Conservation (phyloP, 2,113 vertebrate species). For the Crotalus helleri region DNA sequence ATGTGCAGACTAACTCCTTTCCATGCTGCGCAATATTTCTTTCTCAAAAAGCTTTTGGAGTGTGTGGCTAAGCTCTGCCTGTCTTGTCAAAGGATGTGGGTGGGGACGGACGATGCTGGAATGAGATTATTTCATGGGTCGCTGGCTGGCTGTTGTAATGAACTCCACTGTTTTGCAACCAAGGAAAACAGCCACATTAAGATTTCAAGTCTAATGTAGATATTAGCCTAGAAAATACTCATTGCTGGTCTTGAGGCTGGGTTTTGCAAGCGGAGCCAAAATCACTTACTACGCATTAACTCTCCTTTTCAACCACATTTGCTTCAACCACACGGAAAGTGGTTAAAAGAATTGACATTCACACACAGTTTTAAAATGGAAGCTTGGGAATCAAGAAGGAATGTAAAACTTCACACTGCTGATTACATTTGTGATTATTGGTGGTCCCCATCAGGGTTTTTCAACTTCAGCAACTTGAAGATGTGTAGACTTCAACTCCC, state of each 20-base stretch:
- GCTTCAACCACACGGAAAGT: background rate
- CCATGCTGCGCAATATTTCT: conserved; percentile 26
- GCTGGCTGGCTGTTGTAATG: background rate
- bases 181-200: background rate
- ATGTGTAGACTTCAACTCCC: background rate
- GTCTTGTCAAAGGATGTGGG: background rate
- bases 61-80: background rate
- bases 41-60: conserved; percentile 11
- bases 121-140: background rate
- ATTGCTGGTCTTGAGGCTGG: background rate
- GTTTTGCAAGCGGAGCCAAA: background rate
- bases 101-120: conserved; percentile 27
- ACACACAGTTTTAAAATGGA: background rate
- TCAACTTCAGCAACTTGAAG: background rate
- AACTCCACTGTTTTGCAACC: background rate
- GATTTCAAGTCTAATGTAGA: background rate
- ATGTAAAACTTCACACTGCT: background rate
- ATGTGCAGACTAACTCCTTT: conserved; percentile 13
- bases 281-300: background rate
- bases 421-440: background rate
- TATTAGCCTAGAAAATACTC: background rate
- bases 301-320: background rate
- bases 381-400: background rate
- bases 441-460: background rate
- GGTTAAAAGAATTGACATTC: background rate